Conservation (phyloP, 1,140 invertebrate genomes). For the Caerostris extrusa region DNA sequence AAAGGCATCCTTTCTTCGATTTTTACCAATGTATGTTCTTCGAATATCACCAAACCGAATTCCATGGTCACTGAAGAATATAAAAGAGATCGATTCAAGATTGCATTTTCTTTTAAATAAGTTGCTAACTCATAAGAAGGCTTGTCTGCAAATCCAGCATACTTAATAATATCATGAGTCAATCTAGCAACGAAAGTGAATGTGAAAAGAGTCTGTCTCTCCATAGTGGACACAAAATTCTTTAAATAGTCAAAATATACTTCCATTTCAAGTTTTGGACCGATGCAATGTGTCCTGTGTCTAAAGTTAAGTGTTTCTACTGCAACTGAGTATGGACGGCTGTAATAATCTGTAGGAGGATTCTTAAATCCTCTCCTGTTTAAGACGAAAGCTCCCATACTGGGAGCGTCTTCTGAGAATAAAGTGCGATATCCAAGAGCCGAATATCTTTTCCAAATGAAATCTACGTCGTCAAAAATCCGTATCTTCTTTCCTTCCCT, state of each 20-base stretch:
- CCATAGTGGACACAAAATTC: slow-evolving; percentile 78
- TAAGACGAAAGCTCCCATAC: slow-evolving; percentile 91
- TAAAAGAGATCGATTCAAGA: slow-evolving; percentile 85
- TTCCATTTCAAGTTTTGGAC: slow-evolving; percentile 63
- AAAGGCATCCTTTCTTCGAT: slow-evolving; percentile 93
- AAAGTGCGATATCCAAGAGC: slow-evolving; percentile 88
- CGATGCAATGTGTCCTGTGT: slow-evolving; percentile 64
- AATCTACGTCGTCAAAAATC: slow-evolving; percentile 73
- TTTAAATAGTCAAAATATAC: slow-evolving; percentile 79
- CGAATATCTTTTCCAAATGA: slow-evolving; percentile 82
- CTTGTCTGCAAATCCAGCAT: slow-evolving; percentile 80
- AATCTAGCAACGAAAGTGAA: slow-evolving; percentile 79
- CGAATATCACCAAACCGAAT: slow-evolving; percentile 93
- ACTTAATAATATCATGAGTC: slow-evolving; percentile 81
- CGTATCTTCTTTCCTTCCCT: slow-evolving; percentile 51
- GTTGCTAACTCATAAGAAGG: slow-evolving; percentile 80
- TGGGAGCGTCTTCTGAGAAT: slow-evolving; percentile 89
- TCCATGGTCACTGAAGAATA: slow-evolving; percentile 96
- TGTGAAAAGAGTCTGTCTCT: slow-evolving; percentile 71
- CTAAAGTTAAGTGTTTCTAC: slow-evolving; percentile 73
- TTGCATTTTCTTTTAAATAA: slow-evolving; percentile 79
- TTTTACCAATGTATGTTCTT: slow-evolving; percentile 90
- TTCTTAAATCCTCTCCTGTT: slow-evolving; percentile 88
- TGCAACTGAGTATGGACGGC: slow-evolving; percentile 86
- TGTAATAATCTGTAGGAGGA: slow-evolving; percentile 91